Evolutionary conservation across 1,140 invertebrate species (phyloP).

Genomic region (Drosophila pruinosa): DNA sequence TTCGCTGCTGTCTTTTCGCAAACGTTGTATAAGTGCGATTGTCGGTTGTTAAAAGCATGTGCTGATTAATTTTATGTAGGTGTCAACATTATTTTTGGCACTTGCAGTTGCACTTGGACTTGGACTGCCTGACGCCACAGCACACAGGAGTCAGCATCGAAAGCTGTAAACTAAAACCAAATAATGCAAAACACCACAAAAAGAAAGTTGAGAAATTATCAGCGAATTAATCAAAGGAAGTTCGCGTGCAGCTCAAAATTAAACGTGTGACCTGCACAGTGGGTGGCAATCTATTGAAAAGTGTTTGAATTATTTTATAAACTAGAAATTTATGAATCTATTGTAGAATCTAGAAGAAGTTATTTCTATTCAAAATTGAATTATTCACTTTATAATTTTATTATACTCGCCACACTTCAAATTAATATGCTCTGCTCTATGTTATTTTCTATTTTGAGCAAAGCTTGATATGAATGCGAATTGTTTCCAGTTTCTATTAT

Average conservation of each 20-base stretch:
- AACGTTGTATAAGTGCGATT: constrained; percentile 37
- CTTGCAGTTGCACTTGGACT: constrained; percentile 39
- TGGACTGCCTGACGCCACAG: constrained; percentile 66
- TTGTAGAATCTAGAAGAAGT: not conserved
- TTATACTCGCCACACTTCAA: not conserved
- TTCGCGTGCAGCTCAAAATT: constrained; percentile 31
- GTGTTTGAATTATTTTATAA: not conserved
- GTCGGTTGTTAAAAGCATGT: not conserved
- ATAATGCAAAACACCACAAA: constrained; percentile 13
- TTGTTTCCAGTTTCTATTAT: not conserved
- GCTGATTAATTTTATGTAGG: constrained; percentile 44
- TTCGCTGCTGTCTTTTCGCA: constrained; percentile 21
- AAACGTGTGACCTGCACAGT: constrained; percentile 34
- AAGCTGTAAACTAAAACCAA: constrained; percentile 40
- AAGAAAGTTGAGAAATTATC: constrained; percentile 66
- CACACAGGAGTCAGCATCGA: constrained; percentile 33
- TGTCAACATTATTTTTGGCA: constrained; percentile 38
- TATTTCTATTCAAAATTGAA: not conserved
- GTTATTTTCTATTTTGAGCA: not conserved
- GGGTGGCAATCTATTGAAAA: not conserved
- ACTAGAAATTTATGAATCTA: not conserved
- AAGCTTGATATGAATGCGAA: not conserved
- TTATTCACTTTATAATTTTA: not conserved
- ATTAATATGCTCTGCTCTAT: not conserved
- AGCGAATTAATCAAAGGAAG: constrained; percentile 41